phyloP scores from a whole-genome alignment of 2,113 vertebrate genomes.

The Verasper variegatus region DNA sequence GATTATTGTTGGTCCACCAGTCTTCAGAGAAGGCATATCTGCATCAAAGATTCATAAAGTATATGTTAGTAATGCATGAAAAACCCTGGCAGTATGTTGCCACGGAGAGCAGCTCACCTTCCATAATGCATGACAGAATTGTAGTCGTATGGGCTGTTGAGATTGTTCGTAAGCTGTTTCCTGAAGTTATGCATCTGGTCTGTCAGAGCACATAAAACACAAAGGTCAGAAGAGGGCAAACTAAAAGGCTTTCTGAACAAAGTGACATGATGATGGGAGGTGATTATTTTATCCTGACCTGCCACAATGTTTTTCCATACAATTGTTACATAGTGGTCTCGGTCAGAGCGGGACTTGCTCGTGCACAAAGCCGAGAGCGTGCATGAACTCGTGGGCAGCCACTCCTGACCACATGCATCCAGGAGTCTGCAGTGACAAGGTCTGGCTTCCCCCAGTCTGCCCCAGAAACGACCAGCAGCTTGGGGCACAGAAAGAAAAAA shows the following conservation, averaged over 20 bases:
- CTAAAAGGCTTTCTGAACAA: neutral
- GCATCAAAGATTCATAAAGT: constrained; percentile 7
- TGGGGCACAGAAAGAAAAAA: neutral
- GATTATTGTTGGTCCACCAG: constrained; percentile 84
- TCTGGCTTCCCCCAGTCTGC: constrained; percentile 84
- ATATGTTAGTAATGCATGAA: neutral
- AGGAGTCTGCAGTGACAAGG: constrained; percentile 82
- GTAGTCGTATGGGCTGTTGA: constrained; percentile 84
- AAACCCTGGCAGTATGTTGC: constrained; percentile 11
- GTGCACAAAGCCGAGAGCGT: constrained; percentile 88
- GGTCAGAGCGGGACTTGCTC: constrained; percentile 89
- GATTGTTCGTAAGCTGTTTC: constrained; percentile 82
- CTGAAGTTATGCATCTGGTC: constrained; percentile 81
- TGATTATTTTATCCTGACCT: constrained; percentile 57
- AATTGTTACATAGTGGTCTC: constrained; percentile 85
- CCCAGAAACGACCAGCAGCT: constrained; percentile 89
- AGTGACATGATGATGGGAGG: neutral
- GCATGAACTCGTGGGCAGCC: constrained; percentile 87
- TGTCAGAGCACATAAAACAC: constrained; percentile 42
- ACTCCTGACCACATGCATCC: constrained; percentile 88
- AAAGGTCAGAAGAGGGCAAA: neutral
- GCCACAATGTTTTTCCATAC: constrained; percentile 86
- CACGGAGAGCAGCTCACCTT: constrained; percentile 67
- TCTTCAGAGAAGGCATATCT: constrained; percentile 86
- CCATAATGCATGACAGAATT: constrained; percentile 85